A percentile compares a stretch with the other conserved stretches of the same genome.
phyloP scores from a whole-genome alignment of 1,140 invertebrate species.

The Philaenus spumarius region DNA sequence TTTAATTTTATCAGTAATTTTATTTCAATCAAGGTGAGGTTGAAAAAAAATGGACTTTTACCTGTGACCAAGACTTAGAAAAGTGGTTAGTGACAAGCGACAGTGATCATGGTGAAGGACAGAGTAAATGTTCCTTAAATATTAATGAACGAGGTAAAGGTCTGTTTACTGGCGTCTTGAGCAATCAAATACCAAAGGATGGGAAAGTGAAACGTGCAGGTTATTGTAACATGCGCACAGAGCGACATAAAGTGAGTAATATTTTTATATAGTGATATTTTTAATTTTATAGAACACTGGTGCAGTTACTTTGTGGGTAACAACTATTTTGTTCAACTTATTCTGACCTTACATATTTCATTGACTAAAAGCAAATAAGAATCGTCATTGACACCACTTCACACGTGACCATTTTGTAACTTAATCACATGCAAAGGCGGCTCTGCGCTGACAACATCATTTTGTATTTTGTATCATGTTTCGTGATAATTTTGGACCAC shows the following conservation, averaged over 20 bases:
- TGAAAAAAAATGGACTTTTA: slow-evolving; percentile 63
- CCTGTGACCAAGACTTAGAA: slow-evolving; percentile 51
- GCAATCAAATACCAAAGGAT: slow-evolving; percentile 67
- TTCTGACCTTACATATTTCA: no score
- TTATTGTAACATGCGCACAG: slow-evolving; percentile 68
- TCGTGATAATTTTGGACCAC: no score
- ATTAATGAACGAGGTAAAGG: slow-evolving; percentile 58
- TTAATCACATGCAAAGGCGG: no score
- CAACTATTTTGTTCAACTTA: no score
- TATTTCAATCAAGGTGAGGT: slow-evolving; percentile 48
- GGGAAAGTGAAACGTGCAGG: slow-evolving; percentile 64
- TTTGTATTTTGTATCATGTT: no score
- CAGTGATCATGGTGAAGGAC: slow-evolving; percentile 72
- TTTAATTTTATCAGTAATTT: slow-evolving; percentile 8
- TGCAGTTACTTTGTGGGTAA: no score
- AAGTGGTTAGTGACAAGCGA: slow-evolving; percentile 70
- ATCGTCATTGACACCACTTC: no score
- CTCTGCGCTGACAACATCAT: no score
- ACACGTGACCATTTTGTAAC: no score
- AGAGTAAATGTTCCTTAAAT: slow-evolving; percentile 54
- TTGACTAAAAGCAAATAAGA: no score
- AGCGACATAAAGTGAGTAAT: slow-evolving; percentile 50
- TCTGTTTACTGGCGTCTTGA: slow-evolving; percentile 68
- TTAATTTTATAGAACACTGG: no score
- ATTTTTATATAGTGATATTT: background rate